Percentiles rank a stretch among this genome's conserved stretches.
These are phyloP conservation scores for Falco concolor DNA, from an alignment of 2,797 vertebrate species.

Conservation along the genomic window DNA sequence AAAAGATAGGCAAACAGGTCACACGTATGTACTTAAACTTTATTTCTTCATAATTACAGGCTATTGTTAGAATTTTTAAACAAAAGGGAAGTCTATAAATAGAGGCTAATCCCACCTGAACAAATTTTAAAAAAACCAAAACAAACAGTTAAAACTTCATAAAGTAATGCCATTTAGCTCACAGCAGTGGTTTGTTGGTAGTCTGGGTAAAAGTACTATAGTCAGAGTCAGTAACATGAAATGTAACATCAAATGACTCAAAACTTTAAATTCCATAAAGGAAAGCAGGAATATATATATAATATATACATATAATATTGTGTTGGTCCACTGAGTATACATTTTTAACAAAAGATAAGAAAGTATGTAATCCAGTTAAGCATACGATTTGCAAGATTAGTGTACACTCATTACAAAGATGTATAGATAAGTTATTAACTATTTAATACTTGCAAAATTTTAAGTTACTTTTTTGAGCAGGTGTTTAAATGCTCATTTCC, in stretches of 20 bases:
- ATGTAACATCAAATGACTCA: slow-evolving; percentile 71
- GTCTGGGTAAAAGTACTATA: slow-evolving; percentile 71
- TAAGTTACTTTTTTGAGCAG: slow-evolving; percentile 64
- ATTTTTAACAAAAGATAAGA: slow-evolving; percentile 76
- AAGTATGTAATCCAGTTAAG: slow-evolving; percentile 77
- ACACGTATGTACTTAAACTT: slow-evolving; percentile 73
- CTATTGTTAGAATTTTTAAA: slow-evolving; percentile 85
- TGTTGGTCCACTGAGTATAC: slow-evolving; percentile 79
- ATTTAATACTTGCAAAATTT: slow-evolving; percentile 73
- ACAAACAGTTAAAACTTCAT: slow-evolving; percentile 79
- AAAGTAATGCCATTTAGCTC: slow-evolving; percentile 74
- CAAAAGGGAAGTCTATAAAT: slow-evolving; percentile 76
- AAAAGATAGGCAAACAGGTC: not conserved
- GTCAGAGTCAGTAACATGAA: slow-evolving; percentile 73
- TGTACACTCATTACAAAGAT: slow-evolving; percentile 73
- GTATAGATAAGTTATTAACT: slow-evolving; percentile 68
- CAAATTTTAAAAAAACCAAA: slow-evolving; percentile 60
- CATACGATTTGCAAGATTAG: slow-evolving; percentile 71
- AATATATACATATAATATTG: slow-evolving; percentile 78
- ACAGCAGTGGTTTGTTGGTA: slow-evolving; percentile 82
- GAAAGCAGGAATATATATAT: slow-evolving; percentile 70
- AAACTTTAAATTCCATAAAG: slow-evolving; percentile 67
- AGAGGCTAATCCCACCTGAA: slow-evolving; percentile 73
- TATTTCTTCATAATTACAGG: slow-evolving; percentile 87
- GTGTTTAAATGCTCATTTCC: slow-evolving; percentile 71